Conservation (phyloP, 2,113 vertebrate species). For the Lathamus discolor region DNA sequence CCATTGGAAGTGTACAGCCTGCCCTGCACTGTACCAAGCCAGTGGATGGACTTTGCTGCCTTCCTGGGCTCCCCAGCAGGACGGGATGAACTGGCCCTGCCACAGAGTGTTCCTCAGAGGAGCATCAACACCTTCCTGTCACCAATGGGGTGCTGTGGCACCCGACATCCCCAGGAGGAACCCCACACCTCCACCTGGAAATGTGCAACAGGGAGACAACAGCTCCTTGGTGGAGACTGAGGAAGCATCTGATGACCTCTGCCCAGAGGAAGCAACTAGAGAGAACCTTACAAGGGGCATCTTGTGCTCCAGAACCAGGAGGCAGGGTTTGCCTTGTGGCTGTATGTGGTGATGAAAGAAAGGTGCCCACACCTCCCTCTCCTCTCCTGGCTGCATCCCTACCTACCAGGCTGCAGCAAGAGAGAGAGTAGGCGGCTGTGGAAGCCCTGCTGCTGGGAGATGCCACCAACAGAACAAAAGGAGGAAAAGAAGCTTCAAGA, state of each 20-base stretch:
- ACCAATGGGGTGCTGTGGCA: not conserved
- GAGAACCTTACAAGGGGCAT: not conserved
- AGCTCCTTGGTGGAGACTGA: not conserved
- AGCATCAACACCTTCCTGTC: not conserved
- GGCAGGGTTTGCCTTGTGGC: not conserved
- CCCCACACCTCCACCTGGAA: not conserved
- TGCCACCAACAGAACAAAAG: not conserved
- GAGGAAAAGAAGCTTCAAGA: slow-evolving; percentile 16
- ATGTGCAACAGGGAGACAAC: not conserved
- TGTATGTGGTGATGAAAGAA: not conserved
- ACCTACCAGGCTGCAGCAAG: not conserved
- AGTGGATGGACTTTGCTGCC: not conserved
- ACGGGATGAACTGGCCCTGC: not conserved
- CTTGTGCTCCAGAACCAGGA: not conserved
- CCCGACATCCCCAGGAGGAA: not conserved
- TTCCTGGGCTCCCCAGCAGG: slow-evolving; percentile 24
- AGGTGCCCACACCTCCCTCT: not conserved
- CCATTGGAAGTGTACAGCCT: not conserved
- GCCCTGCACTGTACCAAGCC: not conserved
- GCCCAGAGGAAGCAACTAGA: not conserved
- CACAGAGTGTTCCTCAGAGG: not conserved
- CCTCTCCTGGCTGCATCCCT: not conserved
- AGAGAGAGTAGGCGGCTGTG: not conserved
- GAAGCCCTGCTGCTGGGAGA: not conserved
- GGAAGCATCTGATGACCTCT: not conserved